Base-by-base conservation (phyloP, 2,797 vertebrate species). In the Sebastes umbrosus region DNA sequence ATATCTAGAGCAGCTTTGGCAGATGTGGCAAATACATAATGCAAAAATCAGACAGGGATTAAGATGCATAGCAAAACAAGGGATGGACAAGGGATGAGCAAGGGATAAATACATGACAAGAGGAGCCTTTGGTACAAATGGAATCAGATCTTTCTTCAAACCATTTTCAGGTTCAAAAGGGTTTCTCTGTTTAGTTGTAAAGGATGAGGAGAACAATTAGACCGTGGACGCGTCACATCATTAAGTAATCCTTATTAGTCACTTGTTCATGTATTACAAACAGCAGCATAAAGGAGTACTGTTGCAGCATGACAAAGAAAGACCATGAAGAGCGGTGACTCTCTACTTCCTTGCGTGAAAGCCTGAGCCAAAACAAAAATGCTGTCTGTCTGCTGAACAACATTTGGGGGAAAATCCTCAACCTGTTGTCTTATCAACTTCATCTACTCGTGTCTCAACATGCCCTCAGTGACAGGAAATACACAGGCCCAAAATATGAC, bases 1-100 rank as follows among this genome's bases (percentile, higher is more conserved):
- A 77, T 77, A 83, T 84, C 36, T 86, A 85, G 60, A 89, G 69
- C 72, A 77, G 84, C 81, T 84, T 84, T 73, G 60, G 68, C 79
- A 71, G 67, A 83, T 80, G 69, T 84, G 68, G 74, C 83, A 46
- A 29, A 85, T 69, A 75, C 69, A 59, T 58, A 29, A 72, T 16
- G 18, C 54, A 65, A 74, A 82, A 72, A 64, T 73, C 66, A 32
- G 69, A 63, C 4, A 57, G 36, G 50, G 71, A 79, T 88, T 64
- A 75, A 78, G 76, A 84, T 24, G 46, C 74, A 75, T 10, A 62
- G 32, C 31, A 74, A 68, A 31, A 59, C 58, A 10, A 18, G 4
- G 27, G 16, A 12, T 59, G 58, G 58, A 59, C 58, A 10, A 18
- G 25, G 27, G 16, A 13, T 59, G 58, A 27, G 43, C 18, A 10